Evolutionary conservation across 2,797 vertebrate species (phyloP).

Genomic region (Botia almorhae): DNA sequence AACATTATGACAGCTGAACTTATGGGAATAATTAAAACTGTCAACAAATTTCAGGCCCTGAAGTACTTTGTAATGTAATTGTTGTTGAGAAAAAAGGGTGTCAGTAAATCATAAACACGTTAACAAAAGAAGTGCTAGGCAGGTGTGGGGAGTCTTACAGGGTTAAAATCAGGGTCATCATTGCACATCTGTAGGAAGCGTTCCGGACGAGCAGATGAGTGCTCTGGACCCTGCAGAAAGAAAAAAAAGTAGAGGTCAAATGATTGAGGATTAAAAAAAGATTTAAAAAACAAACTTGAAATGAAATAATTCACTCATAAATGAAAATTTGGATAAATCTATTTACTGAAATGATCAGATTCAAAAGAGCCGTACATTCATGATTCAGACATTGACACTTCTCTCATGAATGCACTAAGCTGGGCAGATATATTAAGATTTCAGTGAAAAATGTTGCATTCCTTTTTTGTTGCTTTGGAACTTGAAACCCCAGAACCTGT

Average conservation of each 20-base stretch:
- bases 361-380: too few relatives aligned
- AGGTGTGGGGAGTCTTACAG: slow-evolving; percentile 71
- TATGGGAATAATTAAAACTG: too few relatives aligned
- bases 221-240: slow-evolving; percentile 82
- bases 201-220: slow-evolving; percentile 88
- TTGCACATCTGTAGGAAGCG: slow-evolving; percentile 92
- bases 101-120: neutral
- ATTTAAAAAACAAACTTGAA: too few relatives aligned
- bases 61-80: neutral
- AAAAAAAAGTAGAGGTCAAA: neutral
- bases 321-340: too few relatives aligned
- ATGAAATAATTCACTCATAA: neutral
- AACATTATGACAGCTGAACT: too few relatives aligned
- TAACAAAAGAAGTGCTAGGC: neutral
- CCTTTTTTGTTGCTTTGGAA: neutral
- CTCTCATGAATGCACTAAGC: too few relatives aligned
- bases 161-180: slow-evolving; percentile 85
- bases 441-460: too few relatives aligned
- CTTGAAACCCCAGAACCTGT: neutral
- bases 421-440: too few relatives aligned
- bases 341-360: too few relatives aligned
- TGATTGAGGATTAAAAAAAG: too few relatives aligned
- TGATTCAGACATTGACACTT: too few relatives aligned
- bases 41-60: too few relatives aligned
- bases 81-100: neutral